phyloP scores from a whole-genome alignment of 2,113 vertebrate genomes.

The Sphyrna mokarran region DNA sequence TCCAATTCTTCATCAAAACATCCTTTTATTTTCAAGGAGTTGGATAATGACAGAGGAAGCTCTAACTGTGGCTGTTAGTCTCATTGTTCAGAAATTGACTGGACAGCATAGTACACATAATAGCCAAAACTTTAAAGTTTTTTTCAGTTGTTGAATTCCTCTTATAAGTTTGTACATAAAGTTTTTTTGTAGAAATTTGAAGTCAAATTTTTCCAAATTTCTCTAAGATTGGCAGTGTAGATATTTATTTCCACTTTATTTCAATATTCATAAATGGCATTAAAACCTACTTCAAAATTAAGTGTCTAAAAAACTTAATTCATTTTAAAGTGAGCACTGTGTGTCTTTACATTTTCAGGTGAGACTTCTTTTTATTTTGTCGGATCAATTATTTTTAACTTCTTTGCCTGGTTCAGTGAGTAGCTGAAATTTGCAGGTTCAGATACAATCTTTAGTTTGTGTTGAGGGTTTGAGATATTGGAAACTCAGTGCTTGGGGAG shows the following conservation, averaged over 20 bases:
- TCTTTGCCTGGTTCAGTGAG: background rate
- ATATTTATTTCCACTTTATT: background rate
- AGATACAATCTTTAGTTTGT: background rate
- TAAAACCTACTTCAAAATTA: background rate
- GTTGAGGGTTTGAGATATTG: background rate
- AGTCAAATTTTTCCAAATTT: background rate
- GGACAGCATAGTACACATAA: background rate
- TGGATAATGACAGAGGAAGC: background rate
- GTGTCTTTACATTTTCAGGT: background rate
- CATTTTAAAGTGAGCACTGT: background rate
- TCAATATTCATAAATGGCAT: background rate
- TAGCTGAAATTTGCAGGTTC: background rate
- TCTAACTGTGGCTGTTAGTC: background rate
- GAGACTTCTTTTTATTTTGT: background rate
- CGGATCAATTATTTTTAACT: background rate
- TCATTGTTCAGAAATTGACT: background rate
- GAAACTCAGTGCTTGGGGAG: background rate
- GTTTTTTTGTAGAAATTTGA: background rate
- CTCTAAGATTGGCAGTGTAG: background rate
- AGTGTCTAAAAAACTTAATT: background rate
- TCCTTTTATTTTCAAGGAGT: background rate
- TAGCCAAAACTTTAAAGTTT: background rate
- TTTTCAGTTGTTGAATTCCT: background rate
- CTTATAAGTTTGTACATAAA: background rate
- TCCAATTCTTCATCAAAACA: background rate